Evolutionary conservation across 2,797 vertebrate species (phyloP).

Genomic region (Parambassis ranga): DNA sequence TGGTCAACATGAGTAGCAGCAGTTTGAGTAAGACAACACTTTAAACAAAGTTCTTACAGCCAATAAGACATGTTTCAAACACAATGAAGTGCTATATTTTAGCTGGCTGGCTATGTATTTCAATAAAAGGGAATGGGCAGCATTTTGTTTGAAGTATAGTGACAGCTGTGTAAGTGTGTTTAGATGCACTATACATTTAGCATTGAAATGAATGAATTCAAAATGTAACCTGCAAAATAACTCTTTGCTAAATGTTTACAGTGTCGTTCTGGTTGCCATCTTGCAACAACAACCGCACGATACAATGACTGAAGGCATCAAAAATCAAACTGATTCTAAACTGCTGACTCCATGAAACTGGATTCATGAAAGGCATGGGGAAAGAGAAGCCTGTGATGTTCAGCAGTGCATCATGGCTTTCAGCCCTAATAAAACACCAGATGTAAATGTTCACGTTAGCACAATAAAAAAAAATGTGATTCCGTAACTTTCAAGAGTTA

Average conservation of each 20-base stretch:
- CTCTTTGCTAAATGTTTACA: no score
- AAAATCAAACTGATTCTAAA: no score
- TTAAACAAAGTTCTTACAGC: neutral
- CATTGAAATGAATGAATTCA: no score
- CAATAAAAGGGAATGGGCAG: no score
- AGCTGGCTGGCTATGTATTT: neutral
- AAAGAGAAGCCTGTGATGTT: neutral
- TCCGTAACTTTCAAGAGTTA: neutral
- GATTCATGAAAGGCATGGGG: neutral
- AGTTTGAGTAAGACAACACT: neutral
- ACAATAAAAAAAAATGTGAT: neutral
- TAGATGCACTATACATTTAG: neutral
- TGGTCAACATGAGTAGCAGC: neutral
- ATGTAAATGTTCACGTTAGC: neutral
- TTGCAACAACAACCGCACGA: no score
- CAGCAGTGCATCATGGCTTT: neutral
- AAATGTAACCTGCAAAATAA: no score
- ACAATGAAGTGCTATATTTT: neutral
- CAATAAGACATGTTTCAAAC: neutral
- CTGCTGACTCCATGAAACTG: no score
- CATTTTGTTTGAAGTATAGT: neutral
- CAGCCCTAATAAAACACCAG: neutral
- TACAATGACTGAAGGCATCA: no score
- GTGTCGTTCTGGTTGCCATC: no score
- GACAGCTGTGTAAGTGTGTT: neutral